phyloP scores from a whole-genome alignment of 2,888 invertebrate species.

The Formica aserva region DNA sequence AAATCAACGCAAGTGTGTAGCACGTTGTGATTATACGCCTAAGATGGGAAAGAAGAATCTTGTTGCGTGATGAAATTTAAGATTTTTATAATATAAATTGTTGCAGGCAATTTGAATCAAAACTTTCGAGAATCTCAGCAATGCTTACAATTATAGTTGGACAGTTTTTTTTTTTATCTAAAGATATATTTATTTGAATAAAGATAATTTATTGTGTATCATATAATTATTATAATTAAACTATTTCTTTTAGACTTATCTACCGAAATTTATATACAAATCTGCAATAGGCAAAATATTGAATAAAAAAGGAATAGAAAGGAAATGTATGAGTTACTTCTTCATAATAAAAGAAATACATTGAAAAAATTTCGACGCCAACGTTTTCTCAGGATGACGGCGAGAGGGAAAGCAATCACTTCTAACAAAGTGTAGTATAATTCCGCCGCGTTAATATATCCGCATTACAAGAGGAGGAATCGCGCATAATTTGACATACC shows the following conservation, averaged over 20 bases:
- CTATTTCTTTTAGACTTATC: neutral
- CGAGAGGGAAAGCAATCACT: conserved; percentile 21
- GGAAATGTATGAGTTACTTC: neutral
- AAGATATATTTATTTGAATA: neutral
- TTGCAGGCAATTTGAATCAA: neutral
- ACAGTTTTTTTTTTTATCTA: neutral
- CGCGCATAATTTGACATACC: conserved; percentile 51
- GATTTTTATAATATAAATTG: neutral
- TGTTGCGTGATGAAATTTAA: neutral
- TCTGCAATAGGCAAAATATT: neutral
- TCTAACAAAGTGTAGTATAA: conserved; percentile 9
- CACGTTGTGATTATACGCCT: neutral
- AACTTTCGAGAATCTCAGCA: neutral
- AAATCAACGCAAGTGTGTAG: neutral
- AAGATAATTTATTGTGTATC: neutral
- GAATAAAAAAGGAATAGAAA: neutral
- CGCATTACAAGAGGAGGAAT: conserved; percentile 16
- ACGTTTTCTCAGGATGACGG: neutral
- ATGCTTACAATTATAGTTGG: neutral
- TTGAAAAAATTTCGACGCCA: neutral
- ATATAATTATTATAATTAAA: neutral
- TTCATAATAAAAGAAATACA: neutral
- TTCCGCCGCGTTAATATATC: conserved; percentile 17
- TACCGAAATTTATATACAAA: neutral
- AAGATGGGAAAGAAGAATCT: neutral